These are phyloP conservation scores for Erythrocebus patas DNA, from an alignment of 2,113 vertebrate species.

Conservation along the genomic window DNA sequence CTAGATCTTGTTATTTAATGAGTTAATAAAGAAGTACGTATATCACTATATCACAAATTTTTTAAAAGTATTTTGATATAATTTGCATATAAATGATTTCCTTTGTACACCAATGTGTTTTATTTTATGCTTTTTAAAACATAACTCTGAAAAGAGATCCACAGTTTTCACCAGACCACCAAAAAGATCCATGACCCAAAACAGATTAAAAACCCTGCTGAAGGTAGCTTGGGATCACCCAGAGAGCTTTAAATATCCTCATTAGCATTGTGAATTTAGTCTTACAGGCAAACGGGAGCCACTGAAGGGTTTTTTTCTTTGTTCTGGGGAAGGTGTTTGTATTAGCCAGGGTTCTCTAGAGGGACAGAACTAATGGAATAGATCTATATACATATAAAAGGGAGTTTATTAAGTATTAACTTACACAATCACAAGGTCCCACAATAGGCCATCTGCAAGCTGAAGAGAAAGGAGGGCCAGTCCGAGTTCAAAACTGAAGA, in stretches of 20 bases:
- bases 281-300: neutral
- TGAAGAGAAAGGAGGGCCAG: too few relatives aligned
- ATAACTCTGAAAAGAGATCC: neutral
- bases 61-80: neutral
- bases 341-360: too few relatives aligned
- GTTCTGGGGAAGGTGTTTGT: neutral
- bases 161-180: neutral
- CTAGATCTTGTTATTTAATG: neutral
- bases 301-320: neutral
- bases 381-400: too few relatives aligned
- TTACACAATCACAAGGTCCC: too few relatives aligned
- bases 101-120: neutral
- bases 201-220: neutral
- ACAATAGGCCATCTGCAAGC: too few relatives aligned
- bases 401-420: too few relatives aligned
- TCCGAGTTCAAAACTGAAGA: too few relatives aligned
- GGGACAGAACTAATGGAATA: too few relatives aligned
- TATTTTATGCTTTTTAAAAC: neutral
- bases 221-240: neutral
- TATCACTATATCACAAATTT: neutral
- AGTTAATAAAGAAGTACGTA: neutral
- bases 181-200: neutral
- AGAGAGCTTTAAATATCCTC: neutral
- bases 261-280: neutral
- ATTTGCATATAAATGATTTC: neutral